These are phyloP conservation scores for Micropoecilia bifurca DNA, from an alignment of 2,797 vertebrate genomes.

Conservation along the genomic window DNA sequence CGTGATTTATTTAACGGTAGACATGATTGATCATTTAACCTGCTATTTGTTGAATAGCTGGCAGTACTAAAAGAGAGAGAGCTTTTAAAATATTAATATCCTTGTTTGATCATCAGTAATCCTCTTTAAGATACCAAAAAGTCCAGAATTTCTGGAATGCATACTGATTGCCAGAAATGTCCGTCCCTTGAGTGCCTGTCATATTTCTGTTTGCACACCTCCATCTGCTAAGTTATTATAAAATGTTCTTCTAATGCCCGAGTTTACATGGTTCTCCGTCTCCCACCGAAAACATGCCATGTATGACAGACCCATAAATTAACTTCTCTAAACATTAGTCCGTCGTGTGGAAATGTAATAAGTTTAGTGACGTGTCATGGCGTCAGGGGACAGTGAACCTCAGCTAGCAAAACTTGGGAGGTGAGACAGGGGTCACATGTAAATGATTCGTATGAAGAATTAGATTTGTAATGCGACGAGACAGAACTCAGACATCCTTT, in stretches of 20 bases:
- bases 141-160: constrained; percentile 10
- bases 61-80: neutral
- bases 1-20: neutral
- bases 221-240: constrained; percentile 15
- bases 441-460: constrained; percentile 75
- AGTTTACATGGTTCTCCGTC: constrained; percentile 10
- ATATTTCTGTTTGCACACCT: constrained; percentile 5
- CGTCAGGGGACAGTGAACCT: constrained; percentile 52
- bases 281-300: constrained; percentile 43
- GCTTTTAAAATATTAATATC: neutral
- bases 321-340: constrained; percentile 60
- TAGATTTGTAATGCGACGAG: constrained; percentile 74
- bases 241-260: neutral
- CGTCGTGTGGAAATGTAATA: constrained; percentile 34
- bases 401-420: constrained; percentile 54
- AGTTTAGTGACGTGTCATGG: constrained; percentile 36
- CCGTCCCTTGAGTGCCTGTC: constrained; percentile 23
- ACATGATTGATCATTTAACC: neutral
- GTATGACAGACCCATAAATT: constrained; percentile 49
- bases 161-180: constrained; percentile 19
- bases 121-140: neutral
- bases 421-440: constrained; percentile 67
- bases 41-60: neutral
- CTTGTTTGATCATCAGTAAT: neutral
- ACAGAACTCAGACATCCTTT: constrained; percentile 74